These are phyloP conservation scores for Eremobia ochroleuca DNA, from an alignment of 2,888 invertebrate species.

Conservation along the genomic window DNA sequence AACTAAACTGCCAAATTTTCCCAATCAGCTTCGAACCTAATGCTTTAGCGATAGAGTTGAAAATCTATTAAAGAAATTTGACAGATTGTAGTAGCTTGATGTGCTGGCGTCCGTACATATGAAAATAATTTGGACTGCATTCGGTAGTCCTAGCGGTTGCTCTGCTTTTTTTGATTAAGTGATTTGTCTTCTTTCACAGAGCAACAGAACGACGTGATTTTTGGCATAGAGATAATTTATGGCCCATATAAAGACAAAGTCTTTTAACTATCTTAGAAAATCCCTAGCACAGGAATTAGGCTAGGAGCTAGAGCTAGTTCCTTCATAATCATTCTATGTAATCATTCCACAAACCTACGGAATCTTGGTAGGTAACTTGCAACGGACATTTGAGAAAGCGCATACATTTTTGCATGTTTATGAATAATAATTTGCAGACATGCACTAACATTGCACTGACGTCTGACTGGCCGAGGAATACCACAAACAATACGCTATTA, in stretches of 20 bases:
- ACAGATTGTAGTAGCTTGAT: too few relatives aligned
- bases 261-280: neutral
- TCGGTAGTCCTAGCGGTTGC: neutral
- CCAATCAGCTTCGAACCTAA: too few relatives aligned
- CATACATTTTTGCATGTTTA: constrained; percentile 51
- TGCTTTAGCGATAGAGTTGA: too few relatives aligned
- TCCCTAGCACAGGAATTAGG: too few relatives aligned
- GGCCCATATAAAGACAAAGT: too few relatives aligned
- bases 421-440: constrained; percentile 57
- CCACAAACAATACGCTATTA: constrained; percentile 53
- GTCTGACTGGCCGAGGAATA: constrained; percentile 38
- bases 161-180: neutral
- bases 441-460: constrained; percentile 45
- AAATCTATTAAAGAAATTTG: too few relatives aligned
- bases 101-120: neutral
- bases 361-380: constrained; percentile 10
- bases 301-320: neutral
- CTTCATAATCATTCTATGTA: neutral
- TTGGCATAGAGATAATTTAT: neutral
- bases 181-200: neutral
- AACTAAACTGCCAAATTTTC: too few relatives aligned
- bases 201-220: neutral
- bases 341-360: constrained; percentile 1
- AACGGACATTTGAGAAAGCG: constrained; percentile 27
- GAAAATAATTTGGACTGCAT: neutral